phyloP scores from a whole-genome alignment of 2,797 vertebrate species.

The Perodicticus potto region DNA sequence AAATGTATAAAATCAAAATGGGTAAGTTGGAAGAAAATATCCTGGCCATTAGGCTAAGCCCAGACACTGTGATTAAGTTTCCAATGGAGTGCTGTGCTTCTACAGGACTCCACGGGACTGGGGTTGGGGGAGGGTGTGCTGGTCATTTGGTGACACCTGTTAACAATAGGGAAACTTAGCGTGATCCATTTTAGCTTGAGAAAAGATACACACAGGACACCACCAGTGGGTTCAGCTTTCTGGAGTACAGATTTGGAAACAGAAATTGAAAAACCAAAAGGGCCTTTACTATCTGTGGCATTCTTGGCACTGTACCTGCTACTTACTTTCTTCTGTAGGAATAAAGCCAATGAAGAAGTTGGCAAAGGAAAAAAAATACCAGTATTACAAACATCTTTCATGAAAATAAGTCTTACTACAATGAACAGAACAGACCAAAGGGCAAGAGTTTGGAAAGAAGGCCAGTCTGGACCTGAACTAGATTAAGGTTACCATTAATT shows the following conservation, averaged over 20 bases:
- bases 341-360: conserved; percentile 33
- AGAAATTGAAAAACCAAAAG: conserved; percentile 42
- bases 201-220: neutral
- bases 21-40: conserved; percentile 6
- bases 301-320: neutral
- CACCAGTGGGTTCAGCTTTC: conserved; percentile 15
- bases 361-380: neutral
- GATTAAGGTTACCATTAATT: neutral
- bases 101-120: neutral
- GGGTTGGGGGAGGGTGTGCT: neutral
- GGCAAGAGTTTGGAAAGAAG: neutral
- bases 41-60: neutral
- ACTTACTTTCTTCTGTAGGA: conserved; percentile 20
- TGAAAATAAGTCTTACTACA: conserved; percentile 37
- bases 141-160: neutral
- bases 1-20: neutral
- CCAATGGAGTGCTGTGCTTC: neutral
- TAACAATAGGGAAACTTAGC: neutral
- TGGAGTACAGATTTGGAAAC: neutral
- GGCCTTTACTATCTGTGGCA: neutral
- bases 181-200: neutral
- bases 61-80: neutral
- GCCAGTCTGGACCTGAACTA: neutral
- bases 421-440: conserved; percentile 24
- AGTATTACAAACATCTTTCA: neutral